Evolutionary conservation across 2,888 invertebrate genomes (phyloP).

Genomic region (Argyra leucocephala): DNA sequence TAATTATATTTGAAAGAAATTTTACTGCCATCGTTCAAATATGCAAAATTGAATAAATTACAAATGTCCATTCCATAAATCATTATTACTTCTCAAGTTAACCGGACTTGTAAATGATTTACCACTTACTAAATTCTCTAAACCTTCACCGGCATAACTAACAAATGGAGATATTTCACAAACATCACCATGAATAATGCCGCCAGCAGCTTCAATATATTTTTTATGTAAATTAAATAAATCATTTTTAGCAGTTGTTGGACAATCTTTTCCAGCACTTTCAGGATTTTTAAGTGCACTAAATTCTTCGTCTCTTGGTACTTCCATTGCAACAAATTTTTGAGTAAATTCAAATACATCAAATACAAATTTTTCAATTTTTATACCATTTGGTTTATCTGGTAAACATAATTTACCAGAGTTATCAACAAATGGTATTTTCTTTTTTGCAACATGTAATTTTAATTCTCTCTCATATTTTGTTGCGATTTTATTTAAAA

Average conservation of each 20-base stretch:
- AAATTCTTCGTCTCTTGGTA: constrained; percentile 84
- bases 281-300: constrained; percentile 94
- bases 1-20: too few relatives aligned
- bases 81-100: constrained; percentile 47
- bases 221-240: constrained; percentile 66
- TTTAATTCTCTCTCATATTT: constrained; percentile 67
- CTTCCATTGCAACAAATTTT: constrained; percentile 87
- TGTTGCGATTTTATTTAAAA: constrained; percentile 63
- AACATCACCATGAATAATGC: constrained; percentile 54
- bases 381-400: constrained; percentile 83
- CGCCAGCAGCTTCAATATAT: constrained; percentile 75
- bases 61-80: constrained; percentile 37
- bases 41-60: constrained; percentile 20
- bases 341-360: constrained; percentile 93
- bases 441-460: constrained; percentile 94
- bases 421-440: constrained; percentile 76
- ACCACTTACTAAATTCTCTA: constrained; percentile 55
- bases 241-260: constrained; percentile 73
- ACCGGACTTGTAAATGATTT: constrained; percentile 60
- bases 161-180: constrained; percentile 87
- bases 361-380: constrained; percentile 98
- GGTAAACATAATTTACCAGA: constrained; percentile 65
- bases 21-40: not conserved
- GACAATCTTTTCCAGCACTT: constrained; percentile 77
- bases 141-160: constrained; percentile 83